Evolutionary conservation across 1,140 invertebrate genomes (phyloP).

Genomic region (Grapholita molesta): DNA sequence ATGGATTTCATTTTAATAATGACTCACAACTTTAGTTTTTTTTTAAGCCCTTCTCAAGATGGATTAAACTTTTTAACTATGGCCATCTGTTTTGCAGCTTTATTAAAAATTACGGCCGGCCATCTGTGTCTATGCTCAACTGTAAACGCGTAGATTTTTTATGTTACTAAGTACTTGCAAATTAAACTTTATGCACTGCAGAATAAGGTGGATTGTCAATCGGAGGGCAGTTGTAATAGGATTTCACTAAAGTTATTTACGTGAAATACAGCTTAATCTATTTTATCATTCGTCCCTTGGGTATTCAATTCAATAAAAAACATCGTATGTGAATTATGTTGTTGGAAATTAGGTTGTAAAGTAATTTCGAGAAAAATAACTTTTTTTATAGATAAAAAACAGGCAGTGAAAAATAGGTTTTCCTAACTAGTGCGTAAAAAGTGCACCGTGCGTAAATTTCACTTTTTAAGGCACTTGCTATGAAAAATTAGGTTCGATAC

Average conservation of each 20-base stretch:
- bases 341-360: no score
- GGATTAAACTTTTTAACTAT: background rate
- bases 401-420: no score
- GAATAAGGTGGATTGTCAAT: background rate
- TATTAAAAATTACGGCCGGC: background rate
- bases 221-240: background rate
- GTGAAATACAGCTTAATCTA: background rate
- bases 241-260: background rate
- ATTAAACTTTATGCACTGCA: background rate
- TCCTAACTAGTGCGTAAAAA: no score
- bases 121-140: slow-evolving; percentile 7
- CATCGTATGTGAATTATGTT: background rate
- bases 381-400: no score
- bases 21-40: no score
- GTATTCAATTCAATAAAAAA: background rate
- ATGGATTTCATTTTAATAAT: no score
- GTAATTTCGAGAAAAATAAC: no score
- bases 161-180: background rate
- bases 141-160: background rate
- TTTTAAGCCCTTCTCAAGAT: background rate
- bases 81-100: background rate
- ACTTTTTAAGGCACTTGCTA: no score
- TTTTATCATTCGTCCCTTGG: background rate
- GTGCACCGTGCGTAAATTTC: no score
- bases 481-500: no score